Percentiles rank a stretch among this genome's conserved stretches.
Evolutionary conservation across 2,797 vertebrate genomes (phyloP).

Genomic region (Falco novaeseelandiae): DNA sequence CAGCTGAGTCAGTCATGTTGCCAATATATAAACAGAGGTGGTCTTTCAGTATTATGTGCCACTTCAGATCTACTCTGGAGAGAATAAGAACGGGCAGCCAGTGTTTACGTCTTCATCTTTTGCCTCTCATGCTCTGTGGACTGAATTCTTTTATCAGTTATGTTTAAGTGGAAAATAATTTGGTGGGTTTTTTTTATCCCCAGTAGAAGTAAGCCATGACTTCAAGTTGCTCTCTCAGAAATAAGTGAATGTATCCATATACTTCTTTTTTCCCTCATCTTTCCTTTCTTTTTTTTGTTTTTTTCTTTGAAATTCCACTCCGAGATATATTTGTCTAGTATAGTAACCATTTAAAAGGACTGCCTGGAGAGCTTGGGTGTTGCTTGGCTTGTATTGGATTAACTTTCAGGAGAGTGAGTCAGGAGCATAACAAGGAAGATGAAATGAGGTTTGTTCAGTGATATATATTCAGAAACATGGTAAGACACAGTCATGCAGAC

Average conservation of each 20-base stretch:
- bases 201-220: neutral
- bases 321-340: neutral
- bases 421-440: neutral
- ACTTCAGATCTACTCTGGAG: neutral
- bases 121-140: neutral
- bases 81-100: neutral
- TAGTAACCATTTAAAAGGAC: neutral
- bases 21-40: neutral
- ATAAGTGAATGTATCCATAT: neutral
- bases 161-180: neutral
- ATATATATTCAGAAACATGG: neutral
- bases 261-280: rapidly evolving
- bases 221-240: neutral
- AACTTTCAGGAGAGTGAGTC: neutral
- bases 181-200: neutral
- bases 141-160: neutral
- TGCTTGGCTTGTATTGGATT: neutral
- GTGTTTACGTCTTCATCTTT: neutral
- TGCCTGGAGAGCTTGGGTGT: neutral
- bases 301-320: neutral
- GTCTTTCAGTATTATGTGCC: neutral
- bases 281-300: neutral
- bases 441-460: neutral
- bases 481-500: neutral
- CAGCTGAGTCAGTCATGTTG: neutral